phyloP scores from a whole-genome alignment of 2,797 vertebrate genomes.

The Arnoldichthys spilopterus region DNA sequence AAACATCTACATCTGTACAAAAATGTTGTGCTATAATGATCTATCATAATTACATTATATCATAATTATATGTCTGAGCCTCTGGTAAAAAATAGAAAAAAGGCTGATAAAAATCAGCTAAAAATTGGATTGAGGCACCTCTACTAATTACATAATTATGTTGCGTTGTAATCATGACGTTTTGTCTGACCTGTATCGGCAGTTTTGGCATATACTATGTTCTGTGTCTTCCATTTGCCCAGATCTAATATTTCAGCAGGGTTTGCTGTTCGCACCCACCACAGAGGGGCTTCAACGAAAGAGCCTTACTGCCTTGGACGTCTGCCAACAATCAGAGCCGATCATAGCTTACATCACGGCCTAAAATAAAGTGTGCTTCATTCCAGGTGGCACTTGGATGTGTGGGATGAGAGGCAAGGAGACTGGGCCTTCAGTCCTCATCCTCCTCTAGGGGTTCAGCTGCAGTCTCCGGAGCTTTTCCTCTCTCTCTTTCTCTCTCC shows the following conservation, averaged over 20 bases:
- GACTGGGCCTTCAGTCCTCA: constrained; percentile 15
- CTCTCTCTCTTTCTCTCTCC: constrained; percentile 53
- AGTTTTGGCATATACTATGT: background rate
- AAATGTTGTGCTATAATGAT: too few relatives aligned
- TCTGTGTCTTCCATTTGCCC: constrained; percentile 6
- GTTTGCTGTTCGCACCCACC: background rate
- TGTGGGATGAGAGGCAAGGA: constrained; percentile 22
- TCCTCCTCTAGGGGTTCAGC: constrained; percentile 25
- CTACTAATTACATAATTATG: background rate
- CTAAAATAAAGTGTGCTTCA: constrained; percentile 14
- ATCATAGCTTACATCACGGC: constrained; percentile 1
- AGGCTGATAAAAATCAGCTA: too few relatives aligned
- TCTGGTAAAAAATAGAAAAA: too few relatives aligned
- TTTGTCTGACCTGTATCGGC: background rate
- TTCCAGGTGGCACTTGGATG: constrained; percentile 11
- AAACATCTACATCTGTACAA: too few relatives aligned
- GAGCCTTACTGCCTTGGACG: constrained; percentile 7
- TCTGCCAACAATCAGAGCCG: constrained; percentile 33
- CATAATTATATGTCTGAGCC: too few relatives aligned
- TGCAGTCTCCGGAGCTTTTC: background rate
- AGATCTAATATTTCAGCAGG: constrained; percentile 19
- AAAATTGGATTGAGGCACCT: too few relatives aligned
- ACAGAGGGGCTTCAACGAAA: background rate
- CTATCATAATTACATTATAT: too few relatives aligned
- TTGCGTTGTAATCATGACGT: background rate